These are phyloP conservation scores for Drosophila buzzatii DNA, from an alignment of 2,888 invertebrate species.

Conservation along the genomic window DNA sequence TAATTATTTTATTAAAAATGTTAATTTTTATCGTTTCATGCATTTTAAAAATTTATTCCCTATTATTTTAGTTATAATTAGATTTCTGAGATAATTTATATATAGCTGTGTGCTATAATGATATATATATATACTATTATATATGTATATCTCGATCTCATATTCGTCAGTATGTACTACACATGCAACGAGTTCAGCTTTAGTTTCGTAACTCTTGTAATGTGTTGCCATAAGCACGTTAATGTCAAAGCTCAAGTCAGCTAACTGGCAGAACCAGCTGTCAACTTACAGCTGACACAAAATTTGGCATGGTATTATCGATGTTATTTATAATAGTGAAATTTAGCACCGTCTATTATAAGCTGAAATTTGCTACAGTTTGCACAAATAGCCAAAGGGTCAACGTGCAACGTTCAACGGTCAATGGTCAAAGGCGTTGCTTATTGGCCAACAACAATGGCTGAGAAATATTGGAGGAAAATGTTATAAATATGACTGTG, in stretches of 20 bases:
- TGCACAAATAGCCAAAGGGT: neutral
- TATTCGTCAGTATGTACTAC: no score
- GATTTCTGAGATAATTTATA: no score
- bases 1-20: no score
- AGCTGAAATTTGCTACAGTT: neutral
- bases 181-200: no score
- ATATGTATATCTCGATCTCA: no score
- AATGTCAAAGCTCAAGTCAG: neutral
- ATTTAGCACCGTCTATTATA: neutral
- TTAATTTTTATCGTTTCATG: no score
- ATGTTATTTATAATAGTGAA: slow-evolving; percentile 1
- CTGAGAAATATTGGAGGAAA: neutral
- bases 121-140: no score
- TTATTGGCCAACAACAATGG: neutral
- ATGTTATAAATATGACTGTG: slow-evolving; percentile 4
- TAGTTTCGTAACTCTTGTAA: neutral
- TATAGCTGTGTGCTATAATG: no score
- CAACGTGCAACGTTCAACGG: neutral
- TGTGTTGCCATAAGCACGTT: neutral
- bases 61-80: no score
- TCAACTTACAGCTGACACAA: neutral
- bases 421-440: neutral
- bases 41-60: no score
- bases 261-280: neutral
- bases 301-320: neutral